These are phyloP conservation scores for Platyscelio sp. DNA, from an alignment of 2,888 invertebrate species.

Conservation along the genomic window DNA sequence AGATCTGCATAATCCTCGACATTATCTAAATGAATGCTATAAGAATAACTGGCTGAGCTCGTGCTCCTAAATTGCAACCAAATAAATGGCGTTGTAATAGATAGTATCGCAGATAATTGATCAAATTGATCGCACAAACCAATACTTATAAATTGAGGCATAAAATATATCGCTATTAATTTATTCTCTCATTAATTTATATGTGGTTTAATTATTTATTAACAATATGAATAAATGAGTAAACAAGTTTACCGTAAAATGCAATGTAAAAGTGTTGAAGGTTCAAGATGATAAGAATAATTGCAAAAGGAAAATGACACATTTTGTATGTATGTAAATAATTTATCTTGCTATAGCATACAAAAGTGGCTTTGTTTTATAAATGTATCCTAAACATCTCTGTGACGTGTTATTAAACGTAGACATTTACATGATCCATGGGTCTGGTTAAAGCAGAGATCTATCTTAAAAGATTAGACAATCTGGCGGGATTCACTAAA, in stretches of 20 bases:
- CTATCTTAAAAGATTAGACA: slow-evolving; percentile 80
- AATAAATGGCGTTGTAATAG: slow-evolving; percentile 60
- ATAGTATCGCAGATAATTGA: slow-evolving; percentile 55
- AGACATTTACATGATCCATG: slow-evolving; percentile 67
- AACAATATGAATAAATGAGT: too few relatives aligned
- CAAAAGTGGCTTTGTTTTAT: slow-evolving; percentile 54
- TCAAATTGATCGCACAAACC: slow-evolving; percentile 45
- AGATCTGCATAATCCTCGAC: slow-evolving; percentile 67
- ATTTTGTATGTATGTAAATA: slow-evolving; percentile 26
- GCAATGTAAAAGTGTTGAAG: too few relatives aligned
- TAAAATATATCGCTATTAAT: neutral
- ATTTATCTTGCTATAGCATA: slow-evolving; percentile 8
- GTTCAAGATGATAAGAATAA: too few relatives aligned
- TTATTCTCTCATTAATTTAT: neutral
- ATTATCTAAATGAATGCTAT: slow-evolving; percentile 71
- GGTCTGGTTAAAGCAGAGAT: slow-evolving; percentile 64
- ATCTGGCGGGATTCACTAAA: slow-evolving; percentile 82
- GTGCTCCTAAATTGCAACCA: slow-evolving; percentile 61
- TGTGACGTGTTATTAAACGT: slow-evolving; percentile 63
- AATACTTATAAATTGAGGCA: slow-evolving; percentile 6
- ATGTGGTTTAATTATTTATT: neutral
- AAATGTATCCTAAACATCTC: slow-evolving; percentile 58
- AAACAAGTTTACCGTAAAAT: too few relatives aligned
- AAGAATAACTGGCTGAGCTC: slow-evolving; percentile 67
- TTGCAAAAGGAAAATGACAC: too few relatives aligned